Evolutionary conservation across 2,797 vertebrate genomes (phyloP).

Genomic region (Synaphobranchus kaupii): DNA sequence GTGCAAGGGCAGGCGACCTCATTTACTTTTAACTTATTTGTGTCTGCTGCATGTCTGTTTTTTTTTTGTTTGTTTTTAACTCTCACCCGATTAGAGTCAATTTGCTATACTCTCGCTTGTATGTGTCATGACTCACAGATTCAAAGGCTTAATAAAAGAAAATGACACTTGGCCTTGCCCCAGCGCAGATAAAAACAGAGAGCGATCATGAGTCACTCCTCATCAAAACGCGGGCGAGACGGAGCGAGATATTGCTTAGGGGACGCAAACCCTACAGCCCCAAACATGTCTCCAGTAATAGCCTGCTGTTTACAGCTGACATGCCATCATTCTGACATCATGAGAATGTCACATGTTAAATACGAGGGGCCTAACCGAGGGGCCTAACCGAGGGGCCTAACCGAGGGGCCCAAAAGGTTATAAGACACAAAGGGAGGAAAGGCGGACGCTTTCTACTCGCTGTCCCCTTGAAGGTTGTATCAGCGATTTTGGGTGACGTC

Average conservation of each 20-base stretch:
- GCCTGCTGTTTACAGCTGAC: conserved; percentile 65
- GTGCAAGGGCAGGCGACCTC: neutral
- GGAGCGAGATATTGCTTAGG: conserved; percentile 14
- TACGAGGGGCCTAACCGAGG: conserved; percentile 54
- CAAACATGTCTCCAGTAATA: conserved; percentile 56
- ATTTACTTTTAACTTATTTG: neutral
- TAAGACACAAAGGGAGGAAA: conserved; percentile 60
- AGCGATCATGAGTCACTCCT: conserved; percentile 61
- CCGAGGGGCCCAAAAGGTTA: no score
- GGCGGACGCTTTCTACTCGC: conserved; percentile 53
- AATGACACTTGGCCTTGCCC: conserved; percentile 42
- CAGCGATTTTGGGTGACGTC: no score
- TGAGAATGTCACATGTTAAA: conserved; percentile 64
- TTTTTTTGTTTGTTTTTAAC: neutral
- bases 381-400: no score
- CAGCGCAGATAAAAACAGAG: conserved; percentile 66
- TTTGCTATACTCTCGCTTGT: neutral
- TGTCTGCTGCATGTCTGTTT: no score
- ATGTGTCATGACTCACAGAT: neutral
- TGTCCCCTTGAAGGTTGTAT: no score
- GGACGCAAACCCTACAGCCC: neutral
- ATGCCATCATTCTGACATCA: conserved; percentile 55
- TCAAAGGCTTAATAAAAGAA: conserved; percentile 10
- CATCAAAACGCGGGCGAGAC: conserved; percentile 58
- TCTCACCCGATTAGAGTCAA: neutral